Conservation (phyloP, 2,888 invertebrate genomes). For the Polymixis lichenea region DNA sequence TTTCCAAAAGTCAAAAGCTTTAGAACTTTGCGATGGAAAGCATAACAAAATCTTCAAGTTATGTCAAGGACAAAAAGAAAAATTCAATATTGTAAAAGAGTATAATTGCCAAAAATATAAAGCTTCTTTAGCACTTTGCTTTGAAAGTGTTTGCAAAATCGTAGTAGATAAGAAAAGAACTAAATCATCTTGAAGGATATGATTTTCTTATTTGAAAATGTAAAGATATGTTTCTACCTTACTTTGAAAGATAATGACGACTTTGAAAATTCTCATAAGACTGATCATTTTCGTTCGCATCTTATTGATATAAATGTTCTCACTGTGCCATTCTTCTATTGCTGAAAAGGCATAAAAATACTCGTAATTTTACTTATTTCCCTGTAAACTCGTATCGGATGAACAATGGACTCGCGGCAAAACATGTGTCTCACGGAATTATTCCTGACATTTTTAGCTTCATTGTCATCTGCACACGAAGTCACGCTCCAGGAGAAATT, state of each 20-base stretch:
- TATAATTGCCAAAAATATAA: neutral
- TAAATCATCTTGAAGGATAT: neutral
- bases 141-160: neutral
- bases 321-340: neutral
- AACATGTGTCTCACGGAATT: slow-evolving; percentile 88
- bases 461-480: slow-evolving; percentile 87
- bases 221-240: no score
- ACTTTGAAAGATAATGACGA: neutral
- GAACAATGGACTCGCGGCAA: slow-evolving; percentile 71
- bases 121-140: neutral
- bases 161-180: neutral
- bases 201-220: neutral
- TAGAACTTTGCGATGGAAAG: neutral
- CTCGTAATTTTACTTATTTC: neutral
- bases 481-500: slow-evolving; percentile 90
- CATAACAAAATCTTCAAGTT: neutral
- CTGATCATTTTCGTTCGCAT: neutral
- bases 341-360: neutral
- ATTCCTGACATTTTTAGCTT: slow-evolving; percentile 89
- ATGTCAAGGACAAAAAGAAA: slow-evolving; percentile 1
- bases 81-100: neutral
- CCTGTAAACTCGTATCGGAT: slow-evolving; percentile 62
- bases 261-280: slow-evolving; percentile 33
- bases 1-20: neutral
- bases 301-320: neutral